Evolutionary conservation across 2,888 invertebrate species (phyloP), one percentile per base, ranked within the genome.

Genomic region (Ectemnius lituratus): DNA sequence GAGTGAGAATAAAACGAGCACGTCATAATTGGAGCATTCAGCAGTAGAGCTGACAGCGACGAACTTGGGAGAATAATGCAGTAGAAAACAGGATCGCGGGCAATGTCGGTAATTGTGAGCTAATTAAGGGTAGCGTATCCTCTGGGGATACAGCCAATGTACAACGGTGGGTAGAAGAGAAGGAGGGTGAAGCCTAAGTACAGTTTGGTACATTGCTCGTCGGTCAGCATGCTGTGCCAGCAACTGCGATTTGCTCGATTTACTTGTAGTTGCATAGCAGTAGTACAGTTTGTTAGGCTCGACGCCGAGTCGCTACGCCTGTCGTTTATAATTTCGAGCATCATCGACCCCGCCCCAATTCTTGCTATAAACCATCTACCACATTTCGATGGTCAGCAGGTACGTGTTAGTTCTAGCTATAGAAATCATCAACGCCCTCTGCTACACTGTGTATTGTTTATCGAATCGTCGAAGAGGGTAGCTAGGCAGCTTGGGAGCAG

Each of bases 51-150:
- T 75, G 77, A 70, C 73, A 67, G 62, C 46, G 47, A 61, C 56
- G 70, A 70, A 64, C 72, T 67, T 47, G n/a, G 46, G 20, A 52
- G 20, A 66, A 70, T 63, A 59, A 62, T 60, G 28, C 60, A n/a
- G 49, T 37, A 8, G 23, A 49, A 37, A 45, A 46, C 8, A 61
- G 46, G n/a, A 70, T 79, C 74, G 80, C n/a, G 5, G 1, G 52
- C 80, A 83, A 82, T 83, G 84, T 85, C 81, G 84, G 82, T 84
- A 86, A 85, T 87, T 86, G 80, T 83, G 80, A 74, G 83, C 86
- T 87, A 88, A 88, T 88, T 87, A 86, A 82, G 75, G 73, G 47
- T 62, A 28, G 6, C 37, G 11, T 16, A 28, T 4, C 20, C 46
- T 47, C 28, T 37, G 46, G 62, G 57, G 37, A 37, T 47, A 61